phyloP scores from a whole-genome alignment of 1,140 invertebrate species.

The Drosophila jambulina region DNA sequence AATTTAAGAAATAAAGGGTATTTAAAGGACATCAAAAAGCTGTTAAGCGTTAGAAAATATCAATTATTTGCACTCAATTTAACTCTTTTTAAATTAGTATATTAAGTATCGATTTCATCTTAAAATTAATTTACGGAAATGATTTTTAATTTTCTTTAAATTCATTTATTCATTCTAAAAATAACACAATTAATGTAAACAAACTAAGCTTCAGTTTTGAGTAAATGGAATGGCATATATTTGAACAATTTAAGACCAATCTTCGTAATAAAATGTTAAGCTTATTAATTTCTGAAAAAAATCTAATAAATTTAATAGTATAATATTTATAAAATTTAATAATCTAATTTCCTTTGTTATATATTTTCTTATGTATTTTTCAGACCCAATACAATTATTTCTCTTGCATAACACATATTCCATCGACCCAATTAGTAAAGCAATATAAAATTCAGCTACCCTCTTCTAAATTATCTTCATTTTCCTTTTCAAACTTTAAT shows the following conservation, averaged over 20 bases:
- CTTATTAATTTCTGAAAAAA: too few species aligned
- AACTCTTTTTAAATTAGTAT: too few species aligned
- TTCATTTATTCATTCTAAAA: too few species aligned
- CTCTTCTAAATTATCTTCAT: slow-evolving; percentile 18
- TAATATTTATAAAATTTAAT: background rate
- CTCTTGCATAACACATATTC: background rate
- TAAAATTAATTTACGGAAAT: background rate
- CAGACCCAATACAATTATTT: background rate
- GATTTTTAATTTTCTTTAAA: background rate
- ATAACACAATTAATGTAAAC: background rate
- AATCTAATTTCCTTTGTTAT: background rate
- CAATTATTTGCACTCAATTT: background rate
- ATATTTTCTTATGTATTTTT: background rate
- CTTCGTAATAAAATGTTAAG: too few species aligned
- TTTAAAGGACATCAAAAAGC: background rate
- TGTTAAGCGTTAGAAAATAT: background rate
- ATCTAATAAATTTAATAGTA: too few species aligned
- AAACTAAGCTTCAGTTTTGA: too few species aligned
- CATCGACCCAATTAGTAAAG: background rate
- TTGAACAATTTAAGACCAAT: too few species aligned
- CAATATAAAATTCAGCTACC: slow-evolving; percentile 19
- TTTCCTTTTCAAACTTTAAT: slow-evolving; percentile 45
- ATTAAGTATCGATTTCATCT: background rate
- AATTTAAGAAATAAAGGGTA: background rate
- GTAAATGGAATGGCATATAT: too few species aligned